Evolutionary conservation across 2,888 invertebrate genomes (phyloP).

Genomic region (Adineta ricciae): DNA sequence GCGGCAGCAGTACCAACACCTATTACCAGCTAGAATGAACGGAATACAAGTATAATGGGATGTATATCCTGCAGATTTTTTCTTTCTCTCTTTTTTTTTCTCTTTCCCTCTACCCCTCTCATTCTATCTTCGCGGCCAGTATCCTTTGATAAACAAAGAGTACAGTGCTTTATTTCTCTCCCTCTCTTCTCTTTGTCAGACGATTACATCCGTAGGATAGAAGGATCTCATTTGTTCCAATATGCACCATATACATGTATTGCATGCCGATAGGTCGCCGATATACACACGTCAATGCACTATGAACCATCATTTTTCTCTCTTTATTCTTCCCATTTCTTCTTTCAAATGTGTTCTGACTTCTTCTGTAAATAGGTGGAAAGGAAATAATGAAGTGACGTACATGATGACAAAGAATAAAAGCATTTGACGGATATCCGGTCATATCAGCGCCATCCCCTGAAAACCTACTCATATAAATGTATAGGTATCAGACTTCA

Average conservation of each 20-base stretch:
- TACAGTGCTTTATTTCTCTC: background rate
- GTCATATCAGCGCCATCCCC: background rate
- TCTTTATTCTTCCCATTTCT: background rate
- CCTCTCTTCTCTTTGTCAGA: background rate
- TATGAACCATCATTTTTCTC: background rate
- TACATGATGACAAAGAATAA: conserved; percentile 9
- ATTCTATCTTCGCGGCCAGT: background rate
- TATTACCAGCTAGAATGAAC: background rate
- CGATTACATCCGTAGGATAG: background rate
- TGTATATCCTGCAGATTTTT: background rate
- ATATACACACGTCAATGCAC: background rate
- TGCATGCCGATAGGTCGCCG: background rate
- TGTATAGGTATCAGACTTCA: background rate
- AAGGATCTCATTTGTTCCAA: background rate
- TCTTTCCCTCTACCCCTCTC: background rate
- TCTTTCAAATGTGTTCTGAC: background rate
- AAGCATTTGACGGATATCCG: background rate
- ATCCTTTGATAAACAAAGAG: background rate
- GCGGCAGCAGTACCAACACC: background rate
- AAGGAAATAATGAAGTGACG: background rate
- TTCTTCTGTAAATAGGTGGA: background rate
- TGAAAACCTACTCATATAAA: background rate
- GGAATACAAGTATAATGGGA: background rate
- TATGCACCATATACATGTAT: background rate
- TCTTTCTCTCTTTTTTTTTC: background rate